These are phyloP conservation scores for Gymnodraco acuticeps DNA, from an alignment of 2,797 vertebrate species.

Conservation along the genomic window DNA sequence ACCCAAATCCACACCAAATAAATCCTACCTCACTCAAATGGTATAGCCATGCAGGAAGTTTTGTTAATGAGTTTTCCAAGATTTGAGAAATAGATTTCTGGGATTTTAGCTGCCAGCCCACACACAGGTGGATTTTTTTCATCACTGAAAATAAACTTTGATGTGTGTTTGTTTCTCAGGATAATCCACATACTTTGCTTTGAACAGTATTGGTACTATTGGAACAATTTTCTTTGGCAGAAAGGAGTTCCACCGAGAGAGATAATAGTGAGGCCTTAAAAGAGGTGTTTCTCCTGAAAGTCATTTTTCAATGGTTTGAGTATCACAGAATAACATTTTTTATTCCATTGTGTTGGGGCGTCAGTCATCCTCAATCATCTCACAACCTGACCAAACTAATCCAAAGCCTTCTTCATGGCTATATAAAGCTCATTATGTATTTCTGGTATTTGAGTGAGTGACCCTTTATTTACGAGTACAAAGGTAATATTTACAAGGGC, in stretches of 20 bases:
- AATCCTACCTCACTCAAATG: background rate
- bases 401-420: background rate
- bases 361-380: background rate
- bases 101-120: background rate
- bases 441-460: background rate
- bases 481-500: background rate
- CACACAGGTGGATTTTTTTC: background rate
- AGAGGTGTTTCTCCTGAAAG: background rate
- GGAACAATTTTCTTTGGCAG: background rate
- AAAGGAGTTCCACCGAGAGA: conserved; percentile 9
- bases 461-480: background rate
- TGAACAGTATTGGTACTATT: background rate
- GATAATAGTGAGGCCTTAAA: background rate
- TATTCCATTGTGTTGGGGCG: background rate
- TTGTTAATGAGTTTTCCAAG: background rate
- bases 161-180: background rate
- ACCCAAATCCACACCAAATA: background rate
- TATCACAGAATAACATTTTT: too few species aligned
- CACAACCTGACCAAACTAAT: background rate
- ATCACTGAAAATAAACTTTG: conserved; percentile 1
- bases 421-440: background rate
- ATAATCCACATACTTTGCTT: conserved; percentile 1
- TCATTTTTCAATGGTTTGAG: background rate
- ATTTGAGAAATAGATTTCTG: background rate
- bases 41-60: background rate